A percentile compares a stretch with the other conserved stretches of the same genome.
Evolutionary conservation across 2,888 invertebrate species (phyloP).

Genomic region (Pelosia muscerda): DNA sequence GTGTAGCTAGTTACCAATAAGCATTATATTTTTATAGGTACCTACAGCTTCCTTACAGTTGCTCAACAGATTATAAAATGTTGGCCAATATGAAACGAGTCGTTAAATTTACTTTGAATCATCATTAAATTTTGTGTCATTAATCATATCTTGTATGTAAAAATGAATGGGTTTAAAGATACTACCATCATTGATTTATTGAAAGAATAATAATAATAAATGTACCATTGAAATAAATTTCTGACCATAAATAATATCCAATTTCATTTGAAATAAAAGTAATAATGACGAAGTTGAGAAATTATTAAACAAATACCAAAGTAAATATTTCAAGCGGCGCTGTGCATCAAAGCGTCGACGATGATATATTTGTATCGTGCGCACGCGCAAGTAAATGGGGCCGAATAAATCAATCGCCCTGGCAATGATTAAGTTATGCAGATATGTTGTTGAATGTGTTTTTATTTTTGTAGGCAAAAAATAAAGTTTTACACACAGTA

Average conservation of each 20-base stretch:
- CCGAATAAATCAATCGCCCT: slow-evolving; percentile 66
- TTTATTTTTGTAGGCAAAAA: too few species aligned
- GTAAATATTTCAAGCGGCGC: slow-evolving; percentile 60
- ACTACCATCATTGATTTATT: slow-evolving; percentile 4
- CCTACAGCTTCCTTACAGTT: background rate
- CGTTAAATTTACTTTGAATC: background rate
- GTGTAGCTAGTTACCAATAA: background rate
- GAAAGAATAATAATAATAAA: slow-evolving; percentile 22
- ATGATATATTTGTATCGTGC: slow-evolving; percentile 70
- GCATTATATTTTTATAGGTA: background rate
- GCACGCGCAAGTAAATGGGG: slow-evolving; percentile 69
- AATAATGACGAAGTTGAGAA: slow-evolving; percentile 45
- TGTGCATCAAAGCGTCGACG: slow-evolving; percentile 59
- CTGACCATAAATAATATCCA: slow-evolving; percentile 42
- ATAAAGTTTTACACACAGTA: too few species aligned
- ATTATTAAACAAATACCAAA: slow-evolving; percentile 62
- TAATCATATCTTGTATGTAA: background rate
- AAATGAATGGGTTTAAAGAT: background rate
- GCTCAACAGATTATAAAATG: background rate
- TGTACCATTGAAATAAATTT: slow-evolving; percentile 27
- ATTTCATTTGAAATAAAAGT: slow-evolving; percentile 46
- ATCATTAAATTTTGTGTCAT: background rate
- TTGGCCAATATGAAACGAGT: slow-evolving; percentile 1
- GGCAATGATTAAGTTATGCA: slow-evolving; percentile 58
- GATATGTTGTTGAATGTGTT: background rate